Percentiles rank a stretch among this genome's conserved stretches.
Evolutionary conservation across 2,797 vertebrate genomes (phyloP).

Genomic region (Sciurus carolinensis): DNA sequence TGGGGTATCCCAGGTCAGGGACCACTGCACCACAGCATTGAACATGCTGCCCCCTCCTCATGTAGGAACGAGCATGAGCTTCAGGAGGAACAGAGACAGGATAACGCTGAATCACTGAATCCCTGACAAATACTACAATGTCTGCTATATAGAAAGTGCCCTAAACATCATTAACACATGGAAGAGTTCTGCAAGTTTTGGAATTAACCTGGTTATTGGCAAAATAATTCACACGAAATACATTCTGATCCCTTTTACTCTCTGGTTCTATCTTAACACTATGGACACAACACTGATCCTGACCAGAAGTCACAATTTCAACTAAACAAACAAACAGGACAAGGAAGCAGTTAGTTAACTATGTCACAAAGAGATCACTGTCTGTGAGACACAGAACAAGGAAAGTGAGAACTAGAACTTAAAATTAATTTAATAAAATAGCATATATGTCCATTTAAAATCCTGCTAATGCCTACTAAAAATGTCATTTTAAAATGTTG

Average conservation of each 20-base stretch:
- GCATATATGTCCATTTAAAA: background rate
- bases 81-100: background rate
- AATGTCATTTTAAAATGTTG: slow-evolving; percentile 23
- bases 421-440: slow-evolving; percentile 35
- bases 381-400: background rate
- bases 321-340: background rate
- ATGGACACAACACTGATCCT: background rate
- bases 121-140: background rate
- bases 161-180: background rate
- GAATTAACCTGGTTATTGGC: background rate
- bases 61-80: background rate
- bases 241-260: background rate
- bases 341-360: background rate
- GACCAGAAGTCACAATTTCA: background rate
- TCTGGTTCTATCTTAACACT: background rate
- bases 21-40: background rate
- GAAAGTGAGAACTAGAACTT: background rate
- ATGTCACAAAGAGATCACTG: background rate
- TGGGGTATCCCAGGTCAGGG: background rate
- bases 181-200: slow-evolving; percentile 19
- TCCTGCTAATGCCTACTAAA: slow-evolving; percentile 1
- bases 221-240: slow-evolving; percentile 10
- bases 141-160: background rate
- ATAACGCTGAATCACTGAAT: background rate
- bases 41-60: background rate